These are phyloP conservation scores for Platycheirus albimanus DNA, from an alignment of 2,888 invertebrate genomes.

Conservation along the genomic window DNA sequence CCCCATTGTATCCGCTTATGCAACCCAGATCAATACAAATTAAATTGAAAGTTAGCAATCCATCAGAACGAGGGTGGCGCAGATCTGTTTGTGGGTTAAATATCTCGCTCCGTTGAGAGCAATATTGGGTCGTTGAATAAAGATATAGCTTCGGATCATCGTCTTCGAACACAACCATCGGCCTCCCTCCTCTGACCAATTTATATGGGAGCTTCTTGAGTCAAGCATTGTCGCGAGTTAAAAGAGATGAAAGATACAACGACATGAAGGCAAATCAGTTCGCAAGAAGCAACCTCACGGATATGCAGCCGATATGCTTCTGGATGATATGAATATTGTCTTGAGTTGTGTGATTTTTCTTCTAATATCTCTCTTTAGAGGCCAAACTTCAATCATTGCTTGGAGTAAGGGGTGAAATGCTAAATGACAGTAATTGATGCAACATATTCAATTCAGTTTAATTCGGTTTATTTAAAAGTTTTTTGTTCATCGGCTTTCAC, in stretches of 20 bases:
- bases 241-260: too few species aligned
- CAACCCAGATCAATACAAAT: conserved; percentile 49
- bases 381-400: background rate
- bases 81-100: conserved; percentile 31
- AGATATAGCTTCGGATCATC: too few species aligned
- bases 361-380: background rate
- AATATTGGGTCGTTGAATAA: conserved; percentile 3
- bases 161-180: too few species aligned
- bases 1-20: conserved; percentile 29
- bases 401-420: background rate
- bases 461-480: conserved; percentile 73
- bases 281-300: too few species aligned
- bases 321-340: background rate
- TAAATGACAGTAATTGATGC: conserved; percentile 69
- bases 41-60: conserved; percentile 55
- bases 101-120: conserved; percentile 2
- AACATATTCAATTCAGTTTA: conserved; percentile 73
- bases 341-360: background rate
- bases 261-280: too few species aligned
- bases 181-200: too few species aligned
- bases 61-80: conserved; percentile 2
- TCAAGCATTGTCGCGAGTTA: too few species aligned
- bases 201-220: too few species aligned
- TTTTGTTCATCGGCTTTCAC: conserved; percentile 50
- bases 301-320: background rate